phyloP scores from a whole-genome alignment of 2,113 vertebrate species.

The Suncus etruscus region DNA sequence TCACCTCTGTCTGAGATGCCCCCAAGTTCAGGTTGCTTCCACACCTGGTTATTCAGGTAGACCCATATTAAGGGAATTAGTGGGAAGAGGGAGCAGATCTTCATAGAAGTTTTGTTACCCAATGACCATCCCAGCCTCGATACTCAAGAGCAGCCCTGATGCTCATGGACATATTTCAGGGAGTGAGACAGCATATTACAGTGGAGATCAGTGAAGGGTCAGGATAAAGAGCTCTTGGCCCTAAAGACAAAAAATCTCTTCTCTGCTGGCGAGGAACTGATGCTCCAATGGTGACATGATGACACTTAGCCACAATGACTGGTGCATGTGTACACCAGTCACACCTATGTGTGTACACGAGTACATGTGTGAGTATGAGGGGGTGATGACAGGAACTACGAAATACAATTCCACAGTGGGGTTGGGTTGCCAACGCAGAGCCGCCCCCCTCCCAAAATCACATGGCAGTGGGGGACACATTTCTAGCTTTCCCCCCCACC shows the following conservation, averaged over 20 bases:
- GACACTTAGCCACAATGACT: neutral
- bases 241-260: conserved; percentile 3
- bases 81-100: neutral
- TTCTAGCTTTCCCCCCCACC: conserved; percentile 70
- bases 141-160: conserved; percentile 34
- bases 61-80: conserved; percentile 28
- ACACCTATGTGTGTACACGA: neutral
- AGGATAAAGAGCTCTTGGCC: conserved; percentile 4
- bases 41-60: neutral
- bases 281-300: neutral
- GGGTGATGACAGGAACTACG: conserved; percentile 26
- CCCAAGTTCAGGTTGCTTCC: conserved; percentile 20
- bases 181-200: neutral
- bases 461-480: conserved; percentile 22
- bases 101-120: conserved; percentile 20
- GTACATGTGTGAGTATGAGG: neutral
- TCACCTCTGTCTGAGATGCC: neutral
- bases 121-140: conserved; percentile 33
- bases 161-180: neutral
- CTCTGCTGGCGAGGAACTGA: neutral
- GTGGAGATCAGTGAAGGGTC: conserved; percentile 33
- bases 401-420: neutral
- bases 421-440: conserved; percentile 66
- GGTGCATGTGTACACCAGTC: neutral
- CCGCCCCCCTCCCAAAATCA: conserved; percentile 70